Evolutionary conservation across 2,888 invertebrate genomes (phyloP).

Genomic region (Drosophila eohydei): DNA sequence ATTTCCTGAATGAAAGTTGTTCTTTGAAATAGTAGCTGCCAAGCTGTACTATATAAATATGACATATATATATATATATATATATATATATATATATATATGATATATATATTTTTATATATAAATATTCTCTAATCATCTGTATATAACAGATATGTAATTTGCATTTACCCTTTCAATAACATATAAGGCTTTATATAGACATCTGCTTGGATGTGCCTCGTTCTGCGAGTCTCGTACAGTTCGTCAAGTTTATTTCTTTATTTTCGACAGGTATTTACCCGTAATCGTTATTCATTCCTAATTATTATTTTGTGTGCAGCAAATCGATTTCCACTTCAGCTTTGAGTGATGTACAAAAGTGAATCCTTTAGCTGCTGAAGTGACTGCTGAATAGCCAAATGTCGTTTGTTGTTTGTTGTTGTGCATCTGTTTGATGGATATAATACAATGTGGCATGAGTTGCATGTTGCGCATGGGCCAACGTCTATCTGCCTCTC

Average conservation of each 20-base stretch:
- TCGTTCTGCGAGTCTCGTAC: not conserved
- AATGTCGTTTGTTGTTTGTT: slow-evolving; percentile 40
- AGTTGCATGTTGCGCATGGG: slow-evolving; percentile 44
- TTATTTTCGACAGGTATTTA: not conserved
- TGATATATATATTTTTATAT: no score
- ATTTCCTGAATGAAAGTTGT: no score
- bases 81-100: no score
- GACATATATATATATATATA: no score
- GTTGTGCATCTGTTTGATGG: slow-evolving; percentile 62
- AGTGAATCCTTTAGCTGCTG: not conserved
- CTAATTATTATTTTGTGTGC: slow-evolving; percentile 2
- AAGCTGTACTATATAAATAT: no score
- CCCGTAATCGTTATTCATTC: not conserved
- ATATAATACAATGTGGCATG: slow-evolving; percentile 55
- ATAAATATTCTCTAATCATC: no score
- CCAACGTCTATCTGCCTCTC: slow-evolving; percentile 22
- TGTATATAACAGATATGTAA: no score
- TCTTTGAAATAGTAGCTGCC: no score
- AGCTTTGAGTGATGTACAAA: slow-evolving; percentile 8
- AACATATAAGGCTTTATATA: no score
- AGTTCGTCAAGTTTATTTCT: not conserved
- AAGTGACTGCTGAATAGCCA: slow-evolving; percentile 22
- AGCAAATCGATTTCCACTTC: slow-evolving; percentile 7
- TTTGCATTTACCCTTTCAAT: no score
- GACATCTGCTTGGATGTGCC: no score